Evolutionary conservation across 2,113 vertebrate genomes (phyloP), one percentile per base, ranked within the genome.

Genomic region (Lutjanus erythropterus): DNA sequence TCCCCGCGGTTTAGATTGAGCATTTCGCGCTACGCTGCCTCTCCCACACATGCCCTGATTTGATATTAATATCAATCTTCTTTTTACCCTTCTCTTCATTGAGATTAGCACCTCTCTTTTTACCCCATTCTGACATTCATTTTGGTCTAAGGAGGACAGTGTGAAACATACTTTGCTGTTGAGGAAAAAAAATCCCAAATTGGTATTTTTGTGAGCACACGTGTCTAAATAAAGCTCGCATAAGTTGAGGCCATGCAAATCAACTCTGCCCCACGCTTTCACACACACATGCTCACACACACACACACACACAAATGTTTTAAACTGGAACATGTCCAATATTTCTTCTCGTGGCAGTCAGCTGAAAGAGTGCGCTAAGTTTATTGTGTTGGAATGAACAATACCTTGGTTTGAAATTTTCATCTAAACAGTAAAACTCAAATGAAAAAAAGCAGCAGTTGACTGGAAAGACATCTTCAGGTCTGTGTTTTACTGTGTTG

Each of bases 11-110:
- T 90, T 84, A 94, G 92, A 95, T 96, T 95, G 93, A 92, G 94
- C 93, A 96, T 96, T 96, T 96, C 94, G 89, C 92, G 94, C 94
- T 87, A 95, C 92, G 66, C 89, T 95, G 95, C 90, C 85, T 91
- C 90, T 87, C 78, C 75, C 88, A 89, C 92, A 91, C 85, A 83
- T 66, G 52, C 67, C 74, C 85, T 93, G 91, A 94, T 95, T 94
- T 95, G 90, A 93, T 95, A 95, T 94, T 94, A 94, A 95, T 96
- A 95, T 94, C 94, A 92, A 92, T 94, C 90, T 91, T 87, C 73
- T 91, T 89, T 94, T 92, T 89, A 76, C 55, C 78, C 74, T 77
- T 88, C 84, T 89, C 86, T 90, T 94, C 66, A 90, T 86, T 91
- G 90, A 90, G 93, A 94, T 94, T 93, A 94, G 86, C 81, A 81